Evolutionary conservation across 2,888 invertebrate species (phyloP).

Genomic region (Thysanoteuthis rhombus): DNA sequence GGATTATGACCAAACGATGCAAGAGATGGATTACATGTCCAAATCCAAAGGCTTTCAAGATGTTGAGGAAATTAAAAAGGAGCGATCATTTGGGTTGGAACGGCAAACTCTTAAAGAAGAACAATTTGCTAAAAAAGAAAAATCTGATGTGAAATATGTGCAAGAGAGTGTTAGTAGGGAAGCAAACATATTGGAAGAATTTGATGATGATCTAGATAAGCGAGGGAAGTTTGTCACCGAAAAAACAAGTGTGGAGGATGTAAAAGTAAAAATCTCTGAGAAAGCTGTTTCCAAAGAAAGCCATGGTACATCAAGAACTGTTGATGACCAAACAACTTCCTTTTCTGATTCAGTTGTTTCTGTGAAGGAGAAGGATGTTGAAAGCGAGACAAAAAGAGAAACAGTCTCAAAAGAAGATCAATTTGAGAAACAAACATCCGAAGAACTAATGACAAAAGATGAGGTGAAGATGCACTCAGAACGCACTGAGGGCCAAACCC

Average conservation of each 20-base stretch:
- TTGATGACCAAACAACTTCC: neutral
- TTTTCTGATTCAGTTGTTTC: neutral
- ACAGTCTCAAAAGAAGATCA: slow-evolving; percentile 21
- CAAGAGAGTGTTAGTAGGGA: neutral
- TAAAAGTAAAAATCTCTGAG: slow-evolving; percentile 19
- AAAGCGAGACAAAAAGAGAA: neutral
- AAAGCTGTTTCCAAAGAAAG: neutral
- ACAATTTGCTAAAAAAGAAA: neutral
- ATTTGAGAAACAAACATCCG: slow-evolving; percentile 13
- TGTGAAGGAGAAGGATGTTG: slow-evolving; percentile 26
- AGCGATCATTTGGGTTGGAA: neutral
- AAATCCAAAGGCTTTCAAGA: neutral
- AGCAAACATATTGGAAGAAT: neutral
- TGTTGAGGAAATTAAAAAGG: neutral
- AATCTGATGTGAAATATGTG: neutral
- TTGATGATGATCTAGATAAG: neutral
- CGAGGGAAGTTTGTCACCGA: neutral
- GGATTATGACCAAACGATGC: neutral
- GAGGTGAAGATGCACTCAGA: slow-evolving; percentile 29
- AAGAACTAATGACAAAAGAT: slow-evolving; percentile 34
- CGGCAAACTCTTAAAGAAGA: neutral
- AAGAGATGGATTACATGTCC: slow-evolving; percentile 31
- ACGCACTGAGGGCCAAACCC: neutral
- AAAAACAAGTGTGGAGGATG: neutral
- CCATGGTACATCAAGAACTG: neutral